Base-by-base conservation (phyloP, 2,888 invertebrate species). In the Mycalesis mineus region DNA sequence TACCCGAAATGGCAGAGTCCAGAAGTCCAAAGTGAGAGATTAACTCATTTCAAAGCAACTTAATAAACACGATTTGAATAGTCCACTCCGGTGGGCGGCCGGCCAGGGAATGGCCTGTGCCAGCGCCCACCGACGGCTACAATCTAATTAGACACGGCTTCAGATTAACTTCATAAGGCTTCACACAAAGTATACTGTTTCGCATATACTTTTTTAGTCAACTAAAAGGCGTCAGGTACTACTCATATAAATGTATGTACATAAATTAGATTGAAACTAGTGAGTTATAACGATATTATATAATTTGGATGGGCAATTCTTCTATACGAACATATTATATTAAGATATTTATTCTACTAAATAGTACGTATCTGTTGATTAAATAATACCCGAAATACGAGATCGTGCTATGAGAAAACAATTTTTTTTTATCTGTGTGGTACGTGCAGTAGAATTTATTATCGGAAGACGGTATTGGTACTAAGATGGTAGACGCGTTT, bases 131-230 rank as follows among this genome's bases (percentile, higher is more conserved):
- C 77, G 74, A 75, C 73, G 71, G 71, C 73, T 74, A 84, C 87
- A 89, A 88, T 89, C 86, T 86, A 89, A 89, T 89, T 89, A 89
- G 86, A 84, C 85, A 89, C 65, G 88, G 88, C 87, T 89, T 89
- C 88, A 80, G 88, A 89, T 89, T 89, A 89, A 78, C 82, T 75
- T 70, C 57, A 68, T 85, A 73, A 64, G 88, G 88, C 84, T 88
- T 88, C 88, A 76, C 76, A 79, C 79, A 81, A 79, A 80, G 84
- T 87, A 80, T 82, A 80, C 73, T 71, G 77, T 88, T 86, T 83
- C 88, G 84, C 86, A 47, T 33, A 15, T 47, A 11, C 81, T 80
- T 17, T 82, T 71, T 76, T 77, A 72, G 75, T 65, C 51, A 55
- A 62, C 64, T 57, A 59, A 60, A 47, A 33, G 47, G 47, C 15